Base-by-base conservation (phyloP, 2,888 invertebrate genomes). In the Drosophila seclusa region DNA sequence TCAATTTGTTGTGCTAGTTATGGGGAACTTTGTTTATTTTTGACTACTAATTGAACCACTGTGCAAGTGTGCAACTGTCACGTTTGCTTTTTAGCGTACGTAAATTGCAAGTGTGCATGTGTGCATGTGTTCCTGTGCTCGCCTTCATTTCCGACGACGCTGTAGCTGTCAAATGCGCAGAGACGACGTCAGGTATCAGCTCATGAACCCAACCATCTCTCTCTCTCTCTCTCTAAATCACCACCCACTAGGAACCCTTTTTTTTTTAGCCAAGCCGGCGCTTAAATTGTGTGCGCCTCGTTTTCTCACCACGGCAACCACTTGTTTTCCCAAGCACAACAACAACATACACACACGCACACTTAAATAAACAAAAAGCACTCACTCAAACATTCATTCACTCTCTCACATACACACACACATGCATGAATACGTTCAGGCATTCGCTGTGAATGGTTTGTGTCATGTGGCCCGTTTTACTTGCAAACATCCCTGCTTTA, bases 261-360 rank as follows among this genome's bases (percentile, higher is more conserved):
- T 36, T 61, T 42, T 42, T 34, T 38, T 52, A 42, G 24, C 36
- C 61, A 42, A 59, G 73, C 64, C 73, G 72, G 73, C 73, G 72
- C 71, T 72, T 69, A 62, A 74, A 59, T 76, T 80, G 61, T 73
- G 64, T 76, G 62, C 73, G 76, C 80, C 68, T 60, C 66, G 76
- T 71, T 74, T 81, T 77, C 78, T 87, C 90, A 82, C 91, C 92
- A 91, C 90, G 91, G 90, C 91, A 92, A 91, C 91, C 92, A 92
- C 92, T 91, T 92, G 92, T 92, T 91, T 91, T 92, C 83, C 83
- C 80, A 82, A 87, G 89, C 91, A 91, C 86, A 91, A 91, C 89
- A 91, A 91, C 90, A 85, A 73, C 48, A 68, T 50, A 62, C 72
- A 64, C 48, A 65, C 72, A 67, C 48, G 57, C 57, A 60, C 63